These are phyloP conservation scores for Bombylius discolor DNA, from an alignment of 2,888 invertebrate genomes.

Conservation along the genomic window DNA sequence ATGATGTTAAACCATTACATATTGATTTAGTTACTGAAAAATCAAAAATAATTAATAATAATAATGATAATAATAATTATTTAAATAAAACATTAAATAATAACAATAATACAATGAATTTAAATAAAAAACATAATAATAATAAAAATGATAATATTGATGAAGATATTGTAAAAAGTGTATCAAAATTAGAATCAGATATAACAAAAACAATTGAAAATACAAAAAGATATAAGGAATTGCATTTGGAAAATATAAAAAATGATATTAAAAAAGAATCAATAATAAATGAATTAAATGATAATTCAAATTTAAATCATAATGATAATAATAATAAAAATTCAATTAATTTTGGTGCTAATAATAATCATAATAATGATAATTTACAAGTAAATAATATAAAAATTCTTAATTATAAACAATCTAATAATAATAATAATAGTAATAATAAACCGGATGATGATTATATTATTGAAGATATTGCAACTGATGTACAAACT, in stretches of 20 bases:
- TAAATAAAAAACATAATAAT: slow-evolving; percentile 1
- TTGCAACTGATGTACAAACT: slow-evolving; percentile 1
- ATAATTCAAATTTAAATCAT: slow-evolving; percentile 6
- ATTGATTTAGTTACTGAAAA: slow-evolving; percentile 2
- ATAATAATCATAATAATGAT: background rate
- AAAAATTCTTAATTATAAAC: background rate
- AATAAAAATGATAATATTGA: slow-evolving; percentile 15
- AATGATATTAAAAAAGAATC: slow-evolving; percentile 8
- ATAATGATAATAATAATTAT: background rate
- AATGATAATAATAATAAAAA: slow-evolving; percentile 6
- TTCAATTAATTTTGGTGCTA: background rate
- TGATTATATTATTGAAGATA: slow-evolving; percentile 13
- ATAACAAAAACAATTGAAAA: slow-evolving; percentile 37
- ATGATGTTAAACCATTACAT: slow-evolving; percentile 15
- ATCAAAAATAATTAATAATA: background rate
- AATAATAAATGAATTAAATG: background rate
- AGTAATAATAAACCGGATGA: slow-evolving; percentile 6
- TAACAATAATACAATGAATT: background rate
- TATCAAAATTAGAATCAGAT: slow-evolving; percentile 34
- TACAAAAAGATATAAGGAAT: slow-evolving; percentile 33
- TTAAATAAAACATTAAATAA: background rate
- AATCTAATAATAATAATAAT: background rate
- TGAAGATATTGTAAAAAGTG: slow-evolving; percentile 32
- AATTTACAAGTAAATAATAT: background rate
- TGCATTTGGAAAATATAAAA: slow-evolving; percentile 13